Base-by-base conservation (phyloP, 2,797 vertebrate genomes). In the Eurystomus glaucurus region DNA sequence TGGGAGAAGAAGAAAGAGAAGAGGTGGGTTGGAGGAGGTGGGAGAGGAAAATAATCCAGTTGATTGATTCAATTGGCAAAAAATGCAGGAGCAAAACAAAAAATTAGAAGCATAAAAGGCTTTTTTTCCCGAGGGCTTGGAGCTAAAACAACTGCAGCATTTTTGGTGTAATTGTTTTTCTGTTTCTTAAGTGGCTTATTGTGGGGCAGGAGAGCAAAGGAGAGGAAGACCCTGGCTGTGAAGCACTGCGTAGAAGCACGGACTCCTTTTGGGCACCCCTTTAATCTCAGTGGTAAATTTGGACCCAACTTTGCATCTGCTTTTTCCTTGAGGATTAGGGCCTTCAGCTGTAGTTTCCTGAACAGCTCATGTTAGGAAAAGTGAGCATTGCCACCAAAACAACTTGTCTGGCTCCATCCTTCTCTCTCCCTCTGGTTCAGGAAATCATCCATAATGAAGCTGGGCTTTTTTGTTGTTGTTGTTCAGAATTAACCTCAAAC, bases 101-200 rank as follows among this genome's bases (percentile, higher is more conserved):
- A 74, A 87, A 58, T 54, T 70, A 71, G 81, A 86, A 89, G 31
- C 74, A 91, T 37, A 61, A 89, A 74, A 77, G 74, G 7, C 22
- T 75, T 60, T 65, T 65, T 81, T 75, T 16, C 87, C 78, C 21
- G 35, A 81, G 65, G 88, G 45, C 55, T 72, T 94, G 46, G 62
- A 91, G 41, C 72, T 76, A 79, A 72, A 85, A 83, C 39, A 72
- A 35, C 54, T 43, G 68, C 79, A 80, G 71, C 72, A 11, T 61
- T 93, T 83, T 80, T 88, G 54, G 68, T 88, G 76, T 55, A 65
- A 65, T 84, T 86, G 58, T 55, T 92, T 94, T 88, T 70, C 48
- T 76, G 52, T 68, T 88, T 75, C 39, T 79, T 91, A 37, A 35
- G 18, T 65, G 41, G 3, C n/a, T 94, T 88, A 22, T 10, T 58